Evolutionary conservation across 2,113 vertebrate genomes (phyloP).

Genomic region (Chaetodon trifascialis): DNA sequence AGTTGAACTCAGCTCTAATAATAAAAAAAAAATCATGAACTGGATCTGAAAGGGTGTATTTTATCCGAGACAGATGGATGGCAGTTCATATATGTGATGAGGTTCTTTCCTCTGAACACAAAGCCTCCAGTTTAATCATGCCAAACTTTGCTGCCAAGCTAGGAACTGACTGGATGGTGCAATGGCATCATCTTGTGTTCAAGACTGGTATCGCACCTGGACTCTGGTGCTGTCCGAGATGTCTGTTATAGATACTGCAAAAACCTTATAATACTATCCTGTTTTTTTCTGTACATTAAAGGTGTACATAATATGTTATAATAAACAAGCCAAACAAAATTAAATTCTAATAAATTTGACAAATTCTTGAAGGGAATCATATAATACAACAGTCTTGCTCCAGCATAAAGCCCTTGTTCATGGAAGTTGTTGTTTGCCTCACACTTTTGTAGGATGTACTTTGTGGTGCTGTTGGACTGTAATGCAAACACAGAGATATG

Average conservation of each 20-base stretch:
- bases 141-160: background rate
- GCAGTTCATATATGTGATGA: background rate
- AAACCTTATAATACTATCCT: background rate
- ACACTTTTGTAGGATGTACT: background rate
- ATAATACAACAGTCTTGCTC: background rate
- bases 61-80: background rate
- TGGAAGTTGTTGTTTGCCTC: background rate
- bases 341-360: background rate
- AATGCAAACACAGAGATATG: background rate
- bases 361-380: background rate
- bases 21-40: background rate
- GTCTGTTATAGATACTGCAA: background rate
- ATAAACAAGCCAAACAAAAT: background rate
- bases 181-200: slow-evolving; percentile 49
- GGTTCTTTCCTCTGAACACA: background rate
- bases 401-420: too few species aligned
- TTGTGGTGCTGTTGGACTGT: background rate
- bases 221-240: background rate
- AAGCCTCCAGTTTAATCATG: background rate
- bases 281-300: background rate
- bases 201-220: background rate
- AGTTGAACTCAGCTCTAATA: background rate
- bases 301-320: background rate
- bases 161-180: background rate
- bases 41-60: background rate